These are phyloP conservation scores for Poecilus cupreus DNA, from an alignment of 2,888 invertebrate genomes.

Conservation along the genomic window DNA sequence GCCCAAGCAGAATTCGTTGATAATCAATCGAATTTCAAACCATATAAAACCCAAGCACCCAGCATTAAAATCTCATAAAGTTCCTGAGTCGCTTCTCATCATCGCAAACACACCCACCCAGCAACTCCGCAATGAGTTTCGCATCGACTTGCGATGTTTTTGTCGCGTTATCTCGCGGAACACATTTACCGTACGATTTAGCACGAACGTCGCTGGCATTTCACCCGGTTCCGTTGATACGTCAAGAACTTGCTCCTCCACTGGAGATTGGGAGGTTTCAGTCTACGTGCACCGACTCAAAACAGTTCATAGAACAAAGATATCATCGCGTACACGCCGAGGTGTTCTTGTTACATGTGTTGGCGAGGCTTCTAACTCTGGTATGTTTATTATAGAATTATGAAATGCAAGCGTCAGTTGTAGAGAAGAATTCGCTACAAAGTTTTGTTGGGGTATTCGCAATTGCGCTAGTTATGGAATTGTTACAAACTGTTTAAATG, in stretches of 20 bases:
- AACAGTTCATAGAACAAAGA: slow-evolving; percentile 35
- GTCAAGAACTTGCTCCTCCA: slow-evolving; percentile 19
- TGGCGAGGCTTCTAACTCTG: neutral
- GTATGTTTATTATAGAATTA: slow-evolving; percentile 25
- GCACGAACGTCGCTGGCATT: slow-evolving; percentile 28
- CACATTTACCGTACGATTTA: slow-evolving; percentile 45
- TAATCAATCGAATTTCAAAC: slow-evolving; percentile 41
- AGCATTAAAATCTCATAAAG: slow-evolving; percentile 35
- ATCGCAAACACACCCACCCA: neutral
- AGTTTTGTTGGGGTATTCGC: neutral
- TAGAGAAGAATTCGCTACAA: slow-evolving; percentile 32
- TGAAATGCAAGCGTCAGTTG: neutral
- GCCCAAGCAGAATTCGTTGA: neutral
- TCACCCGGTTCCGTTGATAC: slow-evolving; percentile 46
- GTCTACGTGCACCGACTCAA: neutral
- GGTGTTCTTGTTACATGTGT: neutral
- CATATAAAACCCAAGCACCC: slow-evolving; percentile 24
- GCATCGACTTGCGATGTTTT: slow-evolving; percentile 34
- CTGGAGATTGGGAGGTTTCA: neutral
- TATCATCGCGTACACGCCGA: slow-evolving; percentile 5
- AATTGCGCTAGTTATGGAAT: neutral
- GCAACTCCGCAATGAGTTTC: slow-evolving; percentile 28
- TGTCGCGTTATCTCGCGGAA: slow-evolving; percentile 40
- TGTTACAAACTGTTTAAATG: slow-evolving; percentile 28
- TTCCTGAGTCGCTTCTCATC: slow-evolving; percentile 1